Percentiles rank a stretch among this genome's conserved stretches.
These are phyloP conservation scores for Synergus gifuensis DNA, from an alignment of 2,888 invertebrate genomes.

Conservation along the genomic window DNA sequence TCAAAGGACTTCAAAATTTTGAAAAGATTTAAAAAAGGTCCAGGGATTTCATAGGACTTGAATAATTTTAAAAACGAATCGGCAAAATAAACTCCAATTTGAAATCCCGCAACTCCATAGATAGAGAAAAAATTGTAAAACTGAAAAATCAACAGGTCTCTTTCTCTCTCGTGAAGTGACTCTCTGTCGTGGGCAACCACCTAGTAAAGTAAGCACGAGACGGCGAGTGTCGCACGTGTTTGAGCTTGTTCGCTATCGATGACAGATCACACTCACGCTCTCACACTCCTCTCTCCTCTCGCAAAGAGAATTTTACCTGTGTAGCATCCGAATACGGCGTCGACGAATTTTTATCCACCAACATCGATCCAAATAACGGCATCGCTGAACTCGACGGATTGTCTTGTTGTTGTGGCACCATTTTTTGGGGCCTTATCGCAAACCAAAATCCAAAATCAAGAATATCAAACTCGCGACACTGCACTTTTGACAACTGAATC, in stretches of 20 bases:
- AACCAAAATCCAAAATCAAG: constrained; percentile 39
- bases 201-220: constrained; percentile 26
- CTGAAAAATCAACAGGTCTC: constrained; percentile 23
- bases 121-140: background rate
- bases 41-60: no score
- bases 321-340: constrained; percentile 99
- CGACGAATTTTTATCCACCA: constrained; percentile 92
- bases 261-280: constrained; percentile 9
- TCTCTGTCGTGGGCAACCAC: constrained; percentile 24
- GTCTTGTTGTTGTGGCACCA: constrained; percentile 88
- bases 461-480: constrained; percentile 59
- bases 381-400: constrained; percentile 83
- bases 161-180: background rate
- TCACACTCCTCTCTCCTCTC: background rate
- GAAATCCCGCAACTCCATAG: background rate
- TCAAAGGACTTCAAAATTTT: no score
- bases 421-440: constrained; percentile 71
- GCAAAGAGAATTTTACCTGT: constrained; percentile 84
- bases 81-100: background rate
- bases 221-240: constrained; percentile 34
- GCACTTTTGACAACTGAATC: constrained; percentile 58
- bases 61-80: no score
- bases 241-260: constrained; percentile 25
- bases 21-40: no score
- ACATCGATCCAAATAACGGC: constrained; percentile 93